phyloP scores from a whole-genome alignment of 2,797 vertebrate species.

The Bovichtus diacanthus region DNA sequence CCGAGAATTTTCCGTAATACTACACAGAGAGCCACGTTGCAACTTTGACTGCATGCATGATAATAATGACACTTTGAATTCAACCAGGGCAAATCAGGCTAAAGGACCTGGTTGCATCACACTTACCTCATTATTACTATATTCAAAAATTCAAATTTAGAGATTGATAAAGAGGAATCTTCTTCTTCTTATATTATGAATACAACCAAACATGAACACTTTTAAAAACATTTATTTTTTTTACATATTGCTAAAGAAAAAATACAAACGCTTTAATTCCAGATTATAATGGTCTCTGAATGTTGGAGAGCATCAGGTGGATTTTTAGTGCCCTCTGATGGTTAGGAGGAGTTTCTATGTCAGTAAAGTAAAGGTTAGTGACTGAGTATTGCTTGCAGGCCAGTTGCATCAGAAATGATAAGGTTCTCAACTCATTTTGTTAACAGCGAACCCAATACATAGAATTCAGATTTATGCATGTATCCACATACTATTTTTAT shows the following conservation, averaged over 20 bases:
- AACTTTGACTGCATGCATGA: not conserved
- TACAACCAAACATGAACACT: not conserved
- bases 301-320: constrained; percentile 59
- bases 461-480: constrained; percentile 27
- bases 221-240: not conserved
- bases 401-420: constrained; percentile 63
- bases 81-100: constrained; percentile 10
- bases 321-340: constrained; percentile 83
- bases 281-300: constrained; percentile 1
- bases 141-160: constrained; percentile 37
- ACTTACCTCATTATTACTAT: constrained; percentile 19
- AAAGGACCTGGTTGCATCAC: constrained; percentile 37
- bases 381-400: constrained; percentile 50
- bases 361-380: constrained; percentile 43
- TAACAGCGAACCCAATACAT: constrained; percentile 25
- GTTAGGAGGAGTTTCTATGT: constrained; percentile 43
- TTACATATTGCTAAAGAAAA: not conserved
- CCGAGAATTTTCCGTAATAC: no score
- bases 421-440: constrained; percentile 42
- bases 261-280: not conserved
- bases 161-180: not conserved
- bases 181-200: not conserved
- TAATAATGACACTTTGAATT: constrained; percentile 3
- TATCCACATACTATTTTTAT: not conserved
- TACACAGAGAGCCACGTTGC: not conserved